A percentile compares a stretch with the other conserved stretches of the same genome.
phyloP scores from a whole-genome alignment of 2,113 vertebrate species.

The Mohoua ochrocephala region DNA sequence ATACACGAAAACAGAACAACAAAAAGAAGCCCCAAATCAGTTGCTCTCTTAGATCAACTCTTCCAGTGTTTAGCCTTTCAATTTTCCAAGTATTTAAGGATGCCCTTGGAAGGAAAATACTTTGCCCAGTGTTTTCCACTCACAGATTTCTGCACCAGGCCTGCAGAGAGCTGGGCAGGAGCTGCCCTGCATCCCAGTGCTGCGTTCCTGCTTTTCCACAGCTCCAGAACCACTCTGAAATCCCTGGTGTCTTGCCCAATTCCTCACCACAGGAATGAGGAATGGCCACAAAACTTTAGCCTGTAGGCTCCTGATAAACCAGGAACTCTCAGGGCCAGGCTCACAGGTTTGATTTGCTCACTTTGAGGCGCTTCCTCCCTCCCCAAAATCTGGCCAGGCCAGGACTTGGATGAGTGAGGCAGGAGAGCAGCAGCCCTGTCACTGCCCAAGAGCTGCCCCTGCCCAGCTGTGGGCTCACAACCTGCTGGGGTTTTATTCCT shows the following conservation, averaged over 20 bases:
- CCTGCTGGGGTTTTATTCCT: not conserved
- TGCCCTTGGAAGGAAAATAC: not conserved
- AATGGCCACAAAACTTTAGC: not conserved
- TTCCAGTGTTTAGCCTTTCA: not conserved
- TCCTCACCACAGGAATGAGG: rapidly evolving
- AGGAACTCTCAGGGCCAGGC: not conserved
- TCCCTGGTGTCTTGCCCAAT: rapidly evolving
- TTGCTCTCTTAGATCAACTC: not conserved
- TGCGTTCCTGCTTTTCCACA: rapidly evolving
- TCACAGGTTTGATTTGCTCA: not conserved
- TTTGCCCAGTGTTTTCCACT: not conserved
- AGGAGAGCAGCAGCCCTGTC: not conserved
- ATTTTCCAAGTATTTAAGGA: not conserved
- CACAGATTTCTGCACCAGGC: not conserved
- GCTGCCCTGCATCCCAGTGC: not conserved
- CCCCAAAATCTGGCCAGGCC: not conserved
- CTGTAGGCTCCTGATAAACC: rapidly evolving
- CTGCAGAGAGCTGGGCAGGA: not conserved
- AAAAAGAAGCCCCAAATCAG: not conserved
- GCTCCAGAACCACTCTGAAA: not conserved
- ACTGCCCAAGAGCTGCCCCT: not conserved
- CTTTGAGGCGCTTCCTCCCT: not conserved
- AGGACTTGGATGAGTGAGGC: not conserved
- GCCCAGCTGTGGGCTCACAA: not conserved
- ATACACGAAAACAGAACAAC: not conserved